Evolutionary conservation across 1,140 invertebrate genomes (phyloP).

Genomic region (Drosophila novamexicana): DNA sequence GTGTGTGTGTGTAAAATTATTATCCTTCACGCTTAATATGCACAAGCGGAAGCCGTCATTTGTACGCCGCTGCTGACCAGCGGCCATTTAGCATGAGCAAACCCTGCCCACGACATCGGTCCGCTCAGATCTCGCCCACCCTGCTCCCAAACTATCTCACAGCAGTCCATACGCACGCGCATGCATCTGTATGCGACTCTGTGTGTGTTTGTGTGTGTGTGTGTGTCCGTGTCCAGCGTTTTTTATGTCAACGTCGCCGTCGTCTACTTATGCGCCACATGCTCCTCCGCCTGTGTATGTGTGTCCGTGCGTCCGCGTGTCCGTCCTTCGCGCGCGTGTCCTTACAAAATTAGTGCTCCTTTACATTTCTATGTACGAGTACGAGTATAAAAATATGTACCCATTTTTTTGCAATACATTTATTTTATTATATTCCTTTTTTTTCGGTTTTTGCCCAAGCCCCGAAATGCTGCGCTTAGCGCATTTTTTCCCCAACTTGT

Average conservation of each 20-base stretch:
- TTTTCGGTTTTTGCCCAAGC: constrained; percentile 40
- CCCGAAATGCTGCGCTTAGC: constrained; percentile 24
- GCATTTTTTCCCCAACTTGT: constrained; percentile 16
- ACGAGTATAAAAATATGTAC: constrained; percentile 47
- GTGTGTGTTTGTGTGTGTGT: constrained; percentile 10
- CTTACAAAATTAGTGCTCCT: constrained; percentile 81
- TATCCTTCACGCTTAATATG: constrained; percentile 83
- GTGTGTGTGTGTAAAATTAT: constrained; percentile 66
- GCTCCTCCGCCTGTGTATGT: constrained; percentile 32
- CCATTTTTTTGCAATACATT: constrained; percentile 73
- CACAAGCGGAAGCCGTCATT: constrained; percentile 82
- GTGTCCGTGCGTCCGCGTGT: constrained; percentile 23
- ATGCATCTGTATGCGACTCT: constrained; percentile 1
- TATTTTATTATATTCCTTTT: constrained; percentile 52
- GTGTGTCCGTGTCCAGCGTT: constrained; percentile 32
- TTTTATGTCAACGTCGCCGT: constrained; percentile 67
- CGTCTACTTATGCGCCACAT: constrained; percentile 77
- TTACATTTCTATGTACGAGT: constrained; percentile 54
- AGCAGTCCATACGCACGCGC: constrained; percentile 1
- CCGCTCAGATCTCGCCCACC: neutral
- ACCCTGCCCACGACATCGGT: constrained; percentile 13
- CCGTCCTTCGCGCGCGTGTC: constrained; percentile 64
- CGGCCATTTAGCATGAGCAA: constrained; percentile 75
- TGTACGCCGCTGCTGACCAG: constrained; percentile 77
- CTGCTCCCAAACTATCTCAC: neutral